Evolutionary conservation across 2,113 vertebrate genomes (phyloP), one percentile per base, ranked within the genome.

Genomic region (Rhinolophus sinicus): DNA sequence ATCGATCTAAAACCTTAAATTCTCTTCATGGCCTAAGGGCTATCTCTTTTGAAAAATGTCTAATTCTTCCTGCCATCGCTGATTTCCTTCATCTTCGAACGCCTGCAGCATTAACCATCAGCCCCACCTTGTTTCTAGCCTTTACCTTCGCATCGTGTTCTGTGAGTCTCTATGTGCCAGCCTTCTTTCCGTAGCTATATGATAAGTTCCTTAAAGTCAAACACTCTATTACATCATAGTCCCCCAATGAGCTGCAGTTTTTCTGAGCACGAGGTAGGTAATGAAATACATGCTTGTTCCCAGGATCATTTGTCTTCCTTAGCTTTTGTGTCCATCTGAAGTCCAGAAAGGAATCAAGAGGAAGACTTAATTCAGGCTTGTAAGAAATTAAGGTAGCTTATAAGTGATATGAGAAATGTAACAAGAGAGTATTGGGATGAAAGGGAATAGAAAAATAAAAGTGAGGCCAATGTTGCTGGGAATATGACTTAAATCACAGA

Each of bases 381-480:
- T 38, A 54, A 52, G 80, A 64, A 94, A 92, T 77, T 83, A 82
- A 69, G 10, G 76, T 3, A 69, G 2, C n/a, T 56, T 89, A 26
- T 15, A 92, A 87, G 54, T 72, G 30, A 80, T 64, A 70, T 40
- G 69, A 82, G 38, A 90, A 88, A 52, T 92, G 54, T 22, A 89
- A 38, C 4, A 72, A 84, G 30, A 58, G n/a, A 81, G 12, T 28
- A 81, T 72, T 83, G 13, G 11, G 28, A 78, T 76, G 6, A 89
- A 93, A 84, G 35, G 54, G 75, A 84, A 83, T 16, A 78, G n/a
- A 67, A 92, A 93, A 93, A 56, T 62, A 58, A 67, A 75, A 83
- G 0, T 40, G 15, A 18, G 11, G 33, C 64, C 44, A n/a, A 5
- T 12, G n/a, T 78, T 89, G 12, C 62, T 76, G 72, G 26, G 12